phyloP scores from a whole-genome alignment of 2,797 vertebrate genomes.

The Sylvilagus floridanus region DNA sequence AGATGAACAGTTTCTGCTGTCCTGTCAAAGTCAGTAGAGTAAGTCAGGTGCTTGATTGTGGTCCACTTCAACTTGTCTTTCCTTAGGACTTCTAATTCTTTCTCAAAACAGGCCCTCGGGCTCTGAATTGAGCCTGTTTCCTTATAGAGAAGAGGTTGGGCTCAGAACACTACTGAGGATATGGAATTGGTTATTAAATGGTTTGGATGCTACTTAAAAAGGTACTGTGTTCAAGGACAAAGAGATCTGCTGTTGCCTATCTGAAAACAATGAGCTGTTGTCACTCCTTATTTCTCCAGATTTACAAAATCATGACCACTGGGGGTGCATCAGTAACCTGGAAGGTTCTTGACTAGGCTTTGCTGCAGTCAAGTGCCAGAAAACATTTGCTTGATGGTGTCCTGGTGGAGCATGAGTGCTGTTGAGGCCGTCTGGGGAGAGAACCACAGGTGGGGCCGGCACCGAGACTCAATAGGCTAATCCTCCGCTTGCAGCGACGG shows the following conservation, averaged over 20 bases:
- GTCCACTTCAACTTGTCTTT: neutral
- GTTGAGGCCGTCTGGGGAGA: neutral
- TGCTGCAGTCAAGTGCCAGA: neutral
- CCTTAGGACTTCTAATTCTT: neutral
- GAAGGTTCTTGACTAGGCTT: neutral
- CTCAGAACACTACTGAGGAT: neutral
- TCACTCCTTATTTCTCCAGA: neutral
- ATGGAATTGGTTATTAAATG: neutral
- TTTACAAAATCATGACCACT: neutral
- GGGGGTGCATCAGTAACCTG: neutral
- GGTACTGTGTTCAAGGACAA: neutral
- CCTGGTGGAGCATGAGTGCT: neutral
- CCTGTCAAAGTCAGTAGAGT: neutral
- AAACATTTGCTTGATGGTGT: neutral
- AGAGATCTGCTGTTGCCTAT: neutral
- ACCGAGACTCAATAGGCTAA: too few species aligned
- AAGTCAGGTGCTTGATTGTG: neutral
- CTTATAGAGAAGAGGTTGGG: neutral
- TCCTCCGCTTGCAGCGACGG: too few species aligned
- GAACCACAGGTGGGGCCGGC: too few species aligned
- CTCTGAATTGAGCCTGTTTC: neutral
- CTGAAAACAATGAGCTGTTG: neutral
- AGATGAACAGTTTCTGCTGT: neutral
- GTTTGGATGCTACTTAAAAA: neutral
- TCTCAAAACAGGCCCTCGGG: neutral